Conservation (phyloP, 2,797 vertebrate genomes). For the Liparis tanakae region DNA sequence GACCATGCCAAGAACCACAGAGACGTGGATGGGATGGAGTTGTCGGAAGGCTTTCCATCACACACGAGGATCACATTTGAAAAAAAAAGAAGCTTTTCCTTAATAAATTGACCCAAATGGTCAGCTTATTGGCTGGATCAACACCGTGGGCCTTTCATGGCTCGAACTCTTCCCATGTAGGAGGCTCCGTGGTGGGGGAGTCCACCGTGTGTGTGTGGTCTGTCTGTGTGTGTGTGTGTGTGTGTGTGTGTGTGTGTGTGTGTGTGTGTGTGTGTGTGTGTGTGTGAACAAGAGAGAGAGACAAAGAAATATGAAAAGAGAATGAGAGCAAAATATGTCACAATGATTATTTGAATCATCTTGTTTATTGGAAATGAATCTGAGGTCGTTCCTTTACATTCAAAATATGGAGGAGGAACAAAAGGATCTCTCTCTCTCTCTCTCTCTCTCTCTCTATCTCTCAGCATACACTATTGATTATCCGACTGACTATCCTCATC, state of each 20-base stretch:
- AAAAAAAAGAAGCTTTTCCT: conserved; percentile 63
- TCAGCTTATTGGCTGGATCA: conserved; percentile 73
- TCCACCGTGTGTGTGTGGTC: conserved; percentile 1
- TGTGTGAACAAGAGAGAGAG: conserved; percentile 14
- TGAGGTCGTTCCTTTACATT: conserved; percentile 71
- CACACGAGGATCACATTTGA: conserved; percentile 59
- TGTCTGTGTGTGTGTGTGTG: conserved; percentile 17
- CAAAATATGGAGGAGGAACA: conserved; percentile 57
- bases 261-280: conserved; percentile 18
- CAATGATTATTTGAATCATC: conserved; percentile 76
- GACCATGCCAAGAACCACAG: conserved; percentile 60
- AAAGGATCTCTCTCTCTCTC: conserved; percentile 8
- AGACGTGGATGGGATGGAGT: conserved; percentile 62
- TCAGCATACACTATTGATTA: conserved; percentile 72
- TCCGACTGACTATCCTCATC: conserved; percentile 70
- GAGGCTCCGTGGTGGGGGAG: conserved; percentile 46
- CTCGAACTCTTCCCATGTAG: conserved; percentile 56
- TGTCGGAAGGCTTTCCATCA: conserved; percentile 72
- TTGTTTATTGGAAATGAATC: conserved; percentile 76
- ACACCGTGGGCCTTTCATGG: conserved; percentile 57
- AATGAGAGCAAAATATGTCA: conserved; percentile 57
- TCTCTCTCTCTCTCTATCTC: conserved; percentile 8
- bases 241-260: conserved; percentile 23
- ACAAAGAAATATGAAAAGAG: conserved; percentile 17
- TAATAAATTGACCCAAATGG: conserved; percentile 69